Percentiles rank a stretch among this genome's conserved stretches.
phyloP scores from a whole-genome alignment of 2,113 vertebrate genomes.

The Cisticola juncidis region DNA sequence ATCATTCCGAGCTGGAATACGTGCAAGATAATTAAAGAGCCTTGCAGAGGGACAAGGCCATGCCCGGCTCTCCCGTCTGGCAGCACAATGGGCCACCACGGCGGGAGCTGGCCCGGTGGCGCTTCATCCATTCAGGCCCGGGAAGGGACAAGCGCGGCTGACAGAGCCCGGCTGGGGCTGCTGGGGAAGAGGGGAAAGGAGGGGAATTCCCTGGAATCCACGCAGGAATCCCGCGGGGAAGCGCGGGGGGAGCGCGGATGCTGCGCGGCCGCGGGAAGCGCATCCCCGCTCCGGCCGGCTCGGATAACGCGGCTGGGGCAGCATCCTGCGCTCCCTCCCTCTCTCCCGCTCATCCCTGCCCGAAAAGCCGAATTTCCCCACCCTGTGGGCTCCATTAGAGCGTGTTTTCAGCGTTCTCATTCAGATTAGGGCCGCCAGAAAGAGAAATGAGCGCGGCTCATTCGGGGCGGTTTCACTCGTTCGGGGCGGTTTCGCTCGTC shows the following conservation, averaged over 20 bases:
- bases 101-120: conserved; percentile 35
- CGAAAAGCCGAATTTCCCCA: not conserved
- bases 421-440: conserved; percentile 75
- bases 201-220: conserved; percentile 10
- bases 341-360: not conserved
- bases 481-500: conserved; percentile 79
- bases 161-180: conserved; percentile 43
- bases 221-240: not conserved
- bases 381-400: conserved; percentile 68
- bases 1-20: not conserved
- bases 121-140: not conserved
- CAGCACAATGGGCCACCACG: conserved; percentile 44
- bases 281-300: not conserved
- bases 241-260: not conserved
- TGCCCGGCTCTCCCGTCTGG: conserved; percentile 10
- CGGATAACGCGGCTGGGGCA: not conserved
- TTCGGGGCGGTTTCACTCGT: conserved; percentile 77
- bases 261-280: not conserved
- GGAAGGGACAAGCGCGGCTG: not conserved
- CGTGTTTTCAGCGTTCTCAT: conserved; percentile 72
- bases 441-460: conserved; percentile 81
- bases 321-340: not conserved
- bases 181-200: not conserved
- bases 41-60: not conserved
- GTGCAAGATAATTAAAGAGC: conserved; percentile 25